Conservation (phyloP, 2,888 invertebrate genomes). For the Carterocephalus palaemon region DNA sequence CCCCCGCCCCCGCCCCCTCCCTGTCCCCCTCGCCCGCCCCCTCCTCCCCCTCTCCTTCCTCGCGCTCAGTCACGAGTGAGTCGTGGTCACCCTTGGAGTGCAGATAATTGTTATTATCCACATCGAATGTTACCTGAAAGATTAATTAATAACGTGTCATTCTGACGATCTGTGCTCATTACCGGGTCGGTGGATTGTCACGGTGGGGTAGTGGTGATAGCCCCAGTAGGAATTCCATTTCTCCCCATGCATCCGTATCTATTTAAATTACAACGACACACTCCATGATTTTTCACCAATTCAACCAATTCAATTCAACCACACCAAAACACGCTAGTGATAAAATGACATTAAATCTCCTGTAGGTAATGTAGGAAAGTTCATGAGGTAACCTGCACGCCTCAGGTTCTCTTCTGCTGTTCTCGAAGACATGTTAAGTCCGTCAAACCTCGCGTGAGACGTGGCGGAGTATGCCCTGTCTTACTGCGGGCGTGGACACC, state of each 20-base stretch:
- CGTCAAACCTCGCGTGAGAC: too few species aligned
- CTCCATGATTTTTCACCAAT: neutral
- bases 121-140: slow-evolving; percentile 55
- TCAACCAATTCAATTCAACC: too few species aligned
- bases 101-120: slow-evolving; percentile 49
- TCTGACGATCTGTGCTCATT: neutral
- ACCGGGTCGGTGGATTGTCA: neutral
- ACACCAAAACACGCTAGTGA: too few species aligned
- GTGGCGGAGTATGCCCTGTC: too few species aligned
- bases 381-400: too few species aligned
- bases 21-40: slow-evolving; percentile 40
- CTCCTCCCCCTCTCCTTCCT: slow-evolving; percentile 26
- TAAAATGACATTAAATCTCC: too few species aligned
- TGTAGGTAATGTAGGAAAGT: too few species aligned
- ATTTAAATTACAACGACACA: too few species aligned
- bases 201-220: neutral
- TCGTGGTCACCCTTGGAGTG: slow-evolving; percentile 27
- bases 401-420: too few species aligned
- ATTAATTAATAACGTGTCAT: slow-evolving; percentile 11
- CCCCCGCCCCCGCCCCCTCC: slow-evolving; percentile 55
- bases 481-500: too few species aligned
- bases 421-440: too few species aligned
- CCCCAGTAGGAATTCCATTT: neutral
- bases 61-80: slow-evolving; percentile 27
- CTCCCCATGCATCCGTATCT: neutral